Evolutionary conservation across 2,797 vertebrate genomes (phyloP).

Genomic region (Sternotherus odoratus): DNA sequence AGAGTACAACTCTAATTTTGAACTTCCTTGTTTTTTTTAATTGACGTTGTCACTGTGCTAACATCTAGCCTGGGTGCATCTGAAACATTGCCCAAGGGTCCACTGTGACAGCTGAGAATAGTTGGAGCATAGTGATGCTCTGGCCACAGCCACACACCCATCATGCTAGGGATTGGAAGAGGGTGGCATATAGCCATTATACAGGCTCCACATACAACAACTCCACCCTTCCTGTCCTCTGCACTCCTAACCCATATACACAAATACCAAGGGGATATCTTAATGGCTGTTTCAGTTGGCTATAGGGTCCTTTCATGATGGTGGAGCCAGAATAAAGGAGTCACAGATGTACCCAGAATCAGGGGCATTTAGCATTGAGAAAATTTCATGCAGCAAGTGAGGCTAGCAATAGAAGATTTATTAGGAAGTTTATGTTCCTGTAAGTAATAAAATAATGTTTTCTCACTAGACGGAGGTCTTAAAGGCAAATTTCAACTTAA

Average conservation of each 20-base stretch:
- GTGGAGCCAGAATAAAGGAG: not conserved
- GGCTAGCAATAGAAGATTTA: constrained; percentile 51
- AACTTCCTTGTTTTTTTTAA: not conserved
- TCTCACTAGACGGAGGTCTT: constrained; percentile 40
- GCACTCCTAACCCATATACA: not conserved
- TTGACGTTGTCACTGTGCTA: not conserved
- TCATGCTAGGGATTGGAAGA: not conserved
- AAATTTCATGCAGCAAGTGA: constrained; percentile 42
- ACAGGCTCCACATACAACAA: not conserved
- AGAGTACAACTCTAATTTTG: not conserved
- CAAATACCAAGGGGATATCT: not conserved
- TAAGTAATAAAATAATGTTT: constrained; percentile 66
- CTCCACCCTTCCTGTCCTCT: not conserved
- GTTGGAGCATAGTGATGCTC: not conserved
- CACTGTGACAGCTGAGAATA: not conserved
- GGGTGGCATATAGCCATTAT: not conserved
- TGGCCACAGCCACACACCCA: fast-evolving
- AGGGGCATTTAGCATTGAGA: not conserved
- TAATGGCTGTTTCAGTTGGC: not conserved
- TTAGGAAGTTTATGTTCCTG: constrained; percentile 52
- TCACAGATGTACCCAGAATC: not conserved
- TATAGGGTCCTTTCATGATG: not conserved
- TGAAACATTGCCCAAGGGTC: not conserved
- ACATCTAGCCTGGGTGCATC: not conserved
- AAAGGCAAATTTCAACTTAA: constrained; percentile 50